These are phyloP conservation scores for Tethea ocularis DNA, from an alignment of 2,888 invertebrate genomes.

Conservation along the genomic window DNA sequence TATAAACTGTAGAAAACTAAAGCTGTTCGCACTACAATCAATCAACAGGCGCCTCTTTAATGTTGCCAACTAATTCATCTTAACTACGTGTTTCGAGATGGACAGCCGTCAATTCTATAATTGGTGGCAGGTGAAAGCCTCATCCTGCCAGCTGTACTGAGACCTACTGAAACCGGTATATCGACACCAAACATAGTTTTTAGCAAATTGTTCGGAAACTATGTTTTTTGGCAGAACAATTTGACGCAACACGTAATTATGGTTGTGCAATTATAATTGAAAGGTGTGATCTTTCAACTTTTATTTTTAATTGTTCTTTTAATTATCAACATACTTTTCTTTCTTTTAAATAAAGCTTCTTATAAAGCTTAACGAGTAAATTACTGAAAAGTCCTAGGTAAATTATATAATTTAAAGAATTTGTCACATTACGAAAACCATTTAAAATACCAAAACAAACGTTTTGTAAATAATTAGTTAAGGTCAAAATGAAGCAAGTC, in stretches of 20 bases:
- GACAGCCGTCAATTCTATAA: conserved; percentile 35
- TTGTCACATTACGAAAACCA: conserved; percentile 4
- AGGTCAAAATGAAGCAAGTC: not conserved
- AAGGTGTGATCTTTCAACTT: not conserved
- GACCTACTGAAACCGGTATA: conserved; percentile 29
- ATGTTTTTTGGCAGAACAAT: conserved; percentile 14
- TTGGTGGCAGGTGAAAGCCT: conserved; percentile 53
- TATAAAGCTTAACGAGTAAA: not conserved
- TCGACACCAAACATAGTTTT: conserved; percentile 28
- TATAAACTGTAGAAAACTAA: conserved; percentile 15
- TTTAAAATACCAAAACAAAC: not conserved
- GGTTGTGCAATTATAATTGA: not conserved
- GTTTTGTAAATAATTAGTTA: conserved; percentile 2
- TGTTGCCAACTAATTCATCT: conserved; percentile 12
- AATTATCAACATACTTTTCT: not conserved
- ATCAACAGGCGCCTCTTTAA: not conserved
- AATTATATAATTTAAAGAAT: conserved; percentile 3
- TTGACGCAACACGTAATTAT: not conserved
- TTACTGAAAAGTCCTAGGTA: not conserved
- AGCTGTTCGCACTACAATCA: not conserved
- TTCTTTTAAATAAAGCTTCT: not conserved
- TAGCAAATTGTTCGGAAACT: conserved; percentile 29
- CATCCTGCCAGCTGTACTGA: conserved; percentile 25
- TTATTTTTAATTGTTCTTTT: not conserved
- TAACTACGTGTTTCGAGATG: conserved; percentile 17